Base-by-base conservation (phyloP, 1,140 invertebrate genomes). In the Chionoecetes opilio region DNA sequence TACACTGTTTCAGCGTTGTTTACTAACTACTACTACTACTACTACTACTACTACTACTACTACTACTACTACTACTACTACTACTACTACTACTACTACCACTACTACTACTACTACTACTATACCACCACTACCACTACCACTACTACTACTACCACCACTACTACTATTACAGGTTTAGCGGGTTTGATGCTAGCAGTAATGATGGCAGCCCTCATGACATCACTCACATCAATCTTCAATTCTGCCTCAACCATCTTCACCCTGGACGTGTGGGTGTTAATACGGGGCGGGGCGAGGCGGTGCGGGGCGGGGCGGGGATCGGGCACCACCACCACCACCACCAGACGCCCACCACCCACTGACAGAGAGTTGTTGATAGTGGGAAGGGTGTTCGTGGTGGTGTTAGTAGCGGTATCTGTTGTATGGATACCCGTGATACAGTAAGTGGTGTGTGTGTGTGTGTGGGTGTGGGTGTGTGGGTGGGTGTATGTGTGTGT, bases 371-470 rank as follows among this genome's bases (percentile, higher is more conserved):
- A 96, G 38, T 92, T 96, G 1, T 87, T 95, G 31, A 82, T 95
- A 26, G 95, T 96, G 14, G 95, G 95, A 2, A 82, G 93, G 8
- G 82, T 96, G 31, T 96, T 94, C 95, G 97, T 97, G 8, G 29
- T 97, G 14, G 94, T 97, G 8, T 95, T 98, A 75, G 97, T 98
- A 9, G 96, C 96, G 21, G 96, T 98, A 8, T 97, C 97, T 95
- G 97, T 98, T 63, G 93, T 97, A 26, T 98, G 97, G 97, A 97
- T 98, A 35, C 97, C 97, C 21, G 97, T 98, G 31, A 97, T 98
- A 92, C 96, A 97, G 95, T 96, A 91, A 96, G 95, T 96, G 11
- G 37, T 37, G 31, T 29, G 3, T 8, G 38, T 6, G 17, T 37
- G 86, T 87, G 85, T 37, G 29, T 87, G 29, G 29, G 86, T 0